Evolutionary conservation across 2,888 invertebrate species (phyloP), one percentile per base, ranked within the genome.

Genomic region (Xiphydria camelus): DNA sequence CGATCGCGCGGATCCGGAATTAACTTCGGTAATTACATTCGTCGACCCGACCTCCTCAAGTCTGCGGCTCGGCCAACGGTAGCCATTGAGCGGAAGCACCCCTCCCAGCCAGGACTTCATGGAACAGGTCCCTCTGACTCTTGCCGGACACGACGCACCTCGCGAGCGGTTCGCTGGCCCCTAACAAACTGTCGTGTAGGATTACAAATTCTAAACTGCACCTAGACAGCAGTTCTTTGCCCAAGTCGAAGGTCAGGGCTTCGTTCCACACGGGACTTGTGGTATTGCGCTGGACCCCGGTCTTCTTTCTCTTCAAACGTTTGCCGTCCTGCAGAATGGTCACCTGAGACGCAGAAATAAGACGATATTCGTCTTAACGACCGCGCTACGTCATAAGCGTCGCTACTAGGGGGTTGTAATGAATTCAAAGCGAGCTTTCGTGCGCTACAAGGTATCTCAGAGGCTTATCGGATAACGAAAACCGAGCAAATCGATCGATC

Each of bases 61-160:
- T 49, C 17, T 65, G 62, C 6, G 75, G 66, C 53, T 82, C 81
- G 15, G 77, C 75, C 9, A 83, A 62, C 12, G 81, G 78, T 20
- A 83, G 70, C 83, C 83, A 83, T 61, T 82, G 81, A 18, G 82
- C 82, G 1, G 80, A 81, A 5, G 82, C 81, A 19, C 79, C 80
- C 59, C 80, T 81, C 10, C 80, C 80, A 10, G 80, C 77, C 47
- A 83, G 72, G 64, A 82, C 79, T 57, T 82, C 80, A 29, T 79
- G 77, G 55, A 82, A 83, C 48, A 83, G 79, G 41, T 79, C 76
- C 53, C 76, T 78, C 50, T 83, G 70, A 35, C 57, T 57, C n/a
- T 61, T 59, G 3, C 45, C 47, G 1, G 70, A 70, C 2, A 86
- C 78, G 7, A 80, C 62, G 38, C 82, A 79, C 21, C 79, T 68